Conservation (phyloP, 2,797 vertebrate genomes). For the Sphenopsis melanotis region DNA sequence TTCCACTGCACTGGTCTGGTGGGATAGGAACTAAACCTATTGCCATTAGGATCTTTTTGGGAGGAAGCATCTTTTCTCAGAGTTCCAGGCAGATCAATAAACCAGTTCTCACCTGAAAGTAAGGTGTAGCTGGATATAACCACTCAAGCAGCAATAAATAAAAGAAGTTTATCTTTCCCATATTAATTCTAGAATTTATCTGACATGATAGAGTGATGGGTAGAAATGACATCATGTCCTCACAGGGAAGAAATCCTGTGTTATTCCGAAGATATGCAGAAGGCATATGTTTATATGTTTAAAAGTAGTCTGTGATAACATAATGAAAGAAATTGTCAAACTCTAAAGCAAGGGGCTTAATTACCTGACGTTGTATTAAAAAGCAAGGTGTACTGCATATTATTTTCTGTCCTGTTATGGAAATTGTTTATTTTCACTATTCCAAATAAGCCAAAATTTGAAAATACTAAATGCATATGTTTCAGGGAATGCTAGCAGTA, state of each 20-base stretch:
- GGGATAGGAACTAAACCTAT: not conserved
- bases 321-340: not conserved
- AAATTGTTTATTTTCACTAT: not conserved
- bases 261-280: not conserved
- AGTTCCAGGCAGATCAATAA: not conserved
- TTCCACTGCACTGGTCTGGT: not conserved
- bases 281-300: not conserved
- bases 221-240: not conserved
- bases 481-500: not conserved
- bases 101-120: not conserved
- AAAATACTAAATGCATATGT: not conserved
- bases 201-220: not conserved
- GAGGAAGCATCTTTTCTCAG: not conserved
- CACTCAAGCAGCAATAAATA: not conserved
- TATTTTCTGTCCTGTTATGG: not conserved
- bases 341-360: not conserved
- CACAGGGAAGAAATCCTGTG: not conserved
- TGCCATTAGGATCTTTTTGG: not conserved
- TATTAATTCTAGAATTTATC: not conserved
- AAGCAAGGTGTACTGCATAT: not conserved
- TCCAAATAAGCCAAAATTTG: not conserved
- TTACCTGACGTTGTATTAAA: not conserved
- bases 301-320: not conserved
- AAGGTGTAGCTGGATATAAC: not conserved
- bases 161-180: not conserved